Evolutionary conservation across 2,888 invertebrate genomes (phyloP).

Genomic region (Sycophila texana): DNA sequence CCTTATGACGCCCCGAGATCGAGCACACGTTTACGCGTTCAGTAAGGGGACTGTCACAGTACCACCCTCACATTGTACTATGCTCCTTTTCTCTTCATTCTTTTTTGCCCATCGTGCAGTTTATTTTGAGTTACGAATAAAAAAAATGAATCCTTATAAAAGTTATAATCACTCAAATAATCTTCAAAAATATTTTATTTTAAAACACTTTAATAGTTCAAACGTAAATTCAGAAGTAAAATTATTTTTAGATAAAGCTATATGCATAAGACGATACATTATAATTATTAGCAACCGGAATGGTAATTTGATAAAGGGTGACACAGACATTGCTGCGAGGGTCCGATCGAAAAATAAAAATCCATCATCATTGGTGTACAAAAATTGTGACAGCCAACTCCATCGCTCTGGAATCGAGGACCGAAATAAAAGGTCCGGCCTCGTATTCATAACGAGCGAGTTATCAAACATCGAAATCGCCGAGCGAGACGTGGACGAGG

Average conservation of each 20-base stretch:
- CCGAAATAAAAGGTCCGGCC: slow-evolving; percentile 4
- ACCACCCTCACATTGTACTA: slow-evolving; percentile 19
- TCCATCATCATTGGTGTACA: slow-evolving; percentile 9
- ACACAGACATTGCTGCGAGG: not conserved
- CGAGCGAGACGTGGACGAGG: not conserved
- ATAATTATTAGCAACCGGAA: too few species aligned
- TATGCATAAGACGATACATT: too few species aligned
- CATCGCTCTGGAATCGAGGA: slow-evolving; percentile 25
- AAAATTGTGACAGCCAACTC: slow-evolving; percentile 28
- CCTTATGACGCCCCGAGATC: slow-evolving; percentile 75
- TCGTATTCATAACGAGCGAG: slow-evolving; percentile 30
- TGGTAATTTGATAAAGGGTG: too few species aligned
- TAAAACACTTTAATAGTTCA: too few species aligned
- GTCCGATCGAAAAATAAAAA: not conserved
- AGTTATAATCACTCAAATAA: too few species aligned
- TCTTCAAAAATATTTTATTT: too few species aligned
- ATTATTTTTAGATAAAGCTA: too few species aligned
- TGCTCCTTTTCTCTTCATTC: too few species aligned
- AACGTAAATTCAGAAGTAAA: too few species aligned
- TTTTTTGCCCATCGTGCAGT: too few species aligned
- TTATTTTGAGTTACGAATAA: too few species aligned
- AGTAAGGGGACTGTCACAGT: slow-evolving; percentile 71
- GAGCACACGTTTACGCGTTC: slow-evolving; percentile 73
- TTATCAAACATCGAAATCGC: slow-evolving; percentile 25
- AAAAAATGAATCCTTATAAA: too few species aligned